Conservation (phyloP, 2,797 vertebrate species). For the Pseudochromis fuscus region DNA sequence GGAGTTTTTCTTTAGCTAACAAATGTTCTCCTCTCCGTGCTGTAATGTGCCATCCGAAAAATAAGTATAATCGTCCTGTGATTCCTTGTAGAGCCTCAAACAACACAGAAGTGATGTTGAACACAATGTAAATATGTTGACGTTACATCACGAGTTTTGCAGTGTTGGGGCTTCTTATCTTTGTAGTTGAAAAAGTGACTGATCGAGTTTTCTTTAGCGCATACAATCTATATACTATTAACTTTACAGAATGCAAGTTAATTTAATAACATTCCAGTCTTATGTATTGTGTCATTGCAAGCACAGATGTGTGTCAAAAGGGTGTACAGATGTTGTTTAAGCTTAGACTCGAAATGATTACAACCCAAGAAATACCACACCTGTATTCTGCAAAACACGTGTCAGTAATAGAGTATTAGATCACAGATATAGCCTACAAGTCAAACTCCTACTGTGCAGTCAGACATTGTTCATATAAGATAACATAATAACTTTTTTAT, state of each 20-base stretch:
- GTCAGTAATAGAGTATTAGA: too few species aligned
- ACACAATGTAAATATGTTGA: neutral
- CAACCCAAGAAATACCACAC: too few species aligned
- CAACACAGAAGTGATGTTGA: neutral
- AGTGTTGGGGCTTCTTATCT: neutral
- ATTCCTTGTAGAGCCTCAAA: neutral
- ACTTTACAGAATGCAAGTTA: too few species aligned
- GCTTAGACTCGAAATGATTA: too few species aligned
- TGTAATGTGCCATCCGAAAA: rapidly evolving
- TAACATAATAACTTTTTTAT: too few species aligned
- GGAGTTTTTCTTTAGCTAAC: neutral
- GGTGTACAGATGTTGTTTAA: too few species aligned
- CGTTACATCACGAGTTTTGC: neutral
- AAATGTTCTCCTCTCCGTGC: rapidly evolving
- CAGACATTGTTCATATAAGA: neutral
- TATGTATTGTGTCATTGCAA: too few species aligned
- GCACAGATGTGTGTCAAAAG: too few species aligned
- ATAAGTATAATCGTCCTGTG: rapidly evolving
- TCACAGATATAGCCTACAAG: neutral
- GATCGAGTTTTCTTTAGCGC: too few species aligned
- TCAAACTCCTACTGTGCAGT: neutral
- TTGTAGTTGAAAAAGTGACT: neutral
- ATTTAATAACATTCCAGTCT: too few species aligned
- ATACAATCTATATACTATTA: too few species aligned
- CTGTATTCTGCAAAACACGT: neutral